Percentiles rank a stretch among this genome's conserved stretches.
Conservation (phyloP, 1,140 invertebrate genomes). For the Limonius californicus region DNA sequence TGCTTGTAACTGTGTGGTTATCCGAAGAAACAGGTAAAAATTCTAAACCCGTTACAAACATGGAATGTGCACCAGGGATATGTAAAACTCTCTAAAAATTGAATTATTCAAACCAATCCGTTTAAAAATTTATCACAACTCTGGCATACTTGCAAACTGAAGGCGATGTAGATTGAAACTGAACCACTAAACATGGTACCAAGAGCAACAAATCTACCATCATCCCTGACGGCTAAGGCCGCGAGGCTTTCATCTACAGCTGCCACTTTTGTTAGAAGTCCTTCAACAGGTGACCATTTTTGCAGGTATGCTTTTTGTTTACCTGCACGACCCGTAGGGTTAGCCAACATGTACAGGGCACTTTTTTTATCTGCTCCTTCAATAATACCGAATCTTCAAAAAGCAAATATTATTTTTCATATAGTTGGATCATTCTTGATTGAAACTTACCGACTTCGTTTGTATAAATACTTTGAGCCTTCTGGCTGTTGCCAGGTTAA, state of each 20-base stretch:
- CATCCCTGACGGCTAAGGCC: constrained; percentile 81
- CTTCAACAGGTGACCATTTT: constrained; percentile 62
- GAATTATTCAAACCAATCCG: constrained; percentile 1
- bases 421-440: not conserved
- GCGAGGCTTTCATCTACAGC: constrained; percentile 71
- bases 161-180: constrained; percentile 86
- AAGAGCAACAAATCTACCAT: constrained; percentile 86
- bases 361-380: constrained; percentile 61
- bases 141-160: constrained; percentile 92
- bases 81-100: constrained; percentile 69
- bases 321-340: constrained; percentile 65
- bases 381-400: constrained; percentile 62
- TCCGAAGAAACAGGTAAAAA: constrained; percentile 68
- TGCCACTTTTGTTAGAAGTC: constrained; percentile 53
- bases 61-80: constrained; percentile 80
- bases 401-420: not conserved
- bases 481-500: constrained; percentile 71
- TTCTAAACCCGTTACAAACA: constrained; percentile 91
- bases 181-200: constrained; percentile 91
- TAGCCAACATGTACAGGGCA: constrained; percentile 77
- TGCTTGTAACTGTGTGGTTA: constrained; percentile 58
- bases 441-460: constrained; percentile 67
- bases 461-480: constrained; percentile 75
- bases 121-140: too few relatives aligned
- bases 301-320: constrained; percentile 71